phyloP scores from a whole-genome alignment of 2,888 invertebrate genomes.

The Caradrina kadenii region DNA sequence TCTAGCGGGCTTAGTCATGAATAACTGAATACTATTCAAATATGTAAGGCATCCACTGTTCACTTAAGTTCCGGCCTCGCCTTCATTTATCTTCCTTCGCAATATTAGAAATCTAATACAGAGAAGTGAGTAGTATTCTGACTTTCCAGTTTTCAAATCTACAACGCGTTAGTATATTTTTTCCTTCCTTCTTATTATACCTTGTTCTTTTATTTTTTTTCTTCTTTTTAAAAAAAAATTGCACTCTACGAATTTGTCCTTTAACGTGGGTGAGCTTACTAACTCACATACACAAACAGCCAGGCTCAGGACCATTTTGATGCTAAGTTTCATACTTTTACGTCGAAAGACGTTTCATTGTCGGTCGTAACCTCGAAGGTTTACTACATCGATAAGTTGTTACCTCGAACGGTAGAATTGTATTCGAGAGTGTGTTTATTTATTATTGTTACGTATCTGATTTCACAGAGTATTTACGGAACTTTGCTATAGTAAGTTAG shows the following conservation, averaged over 20 bases:
- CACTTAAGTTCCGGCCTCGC: conserved; percentile 37
- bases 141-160: conserved; percentile 11
- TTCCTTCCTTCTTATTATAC: background rate
- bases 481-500: too few species aligned
- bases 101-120: conserved; percentile 33
- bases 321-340: background rate
- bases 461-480: too few species aligned
- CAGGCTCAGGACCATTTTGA: background rate
- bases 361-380: too few species aligned
- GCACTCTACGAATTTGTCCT: too few species aligned
- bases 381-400: too few species aligned
- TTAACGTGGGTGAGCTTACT: too few species aligned
- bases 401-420: too few species aligned
- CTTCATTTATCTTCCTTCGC: conserved; percentile 40
- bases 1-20: conserved; percentile 25
- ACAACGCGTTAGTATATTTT: background rate
- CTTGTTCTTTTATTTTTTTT: too few species aligned
- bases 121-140: conserved; percentile 3
- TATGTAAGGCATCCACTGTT: conserved; percentile 38
- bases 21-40: conserved; percentile 48
- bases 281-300: too few species aligned
- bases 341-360: too few species aligned
- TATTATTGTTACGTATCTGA: too few species aligned
- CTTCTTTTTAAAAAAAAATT: background rate
- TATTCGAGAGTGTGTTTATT: too few species aligned